Conservation (phyloP, 2,888 invertebrate genomes). For the Cremastinae sp. region DNA sequence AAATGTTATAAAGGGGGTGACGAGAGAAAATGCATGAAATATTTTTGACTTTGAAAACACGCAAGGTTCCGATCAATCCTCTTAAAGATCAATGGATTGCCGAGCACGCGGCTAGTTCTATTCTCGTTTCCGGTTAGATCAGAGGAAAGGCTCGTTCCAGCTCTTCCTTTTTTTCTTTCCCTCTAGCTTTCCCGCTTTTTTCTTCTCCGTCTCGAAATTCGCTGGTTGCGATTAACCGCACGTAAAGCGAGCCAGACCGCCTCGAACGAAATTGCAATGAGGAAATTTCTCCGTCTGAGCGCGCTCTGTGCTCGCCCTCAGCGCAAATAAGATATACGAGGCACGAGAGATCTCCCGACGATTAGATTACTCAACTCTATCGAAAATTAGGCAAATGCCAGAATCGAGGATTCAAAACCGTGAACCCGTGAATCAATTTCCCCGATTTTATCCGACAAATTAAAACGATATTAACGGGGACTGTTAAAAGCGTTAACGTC, state of each 20-base stretch:
- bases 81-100: slow-evolving; percentile 57
- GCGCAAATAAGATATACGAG: not conserved
- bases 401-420: no score
- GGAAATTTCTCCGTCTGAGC: not conserved
- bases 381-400: no score
- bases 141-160: slow-evolving; percentile 7
- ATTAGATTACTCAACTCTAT: no score
- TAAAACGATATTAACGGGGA: no score
- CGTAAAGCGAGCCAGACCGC: slow-evolving; percentile 56
- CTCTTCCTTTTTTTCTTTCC: slow-evolving; percentile 2
- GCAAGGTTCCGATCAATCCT: slow-evolving; percentile 73
- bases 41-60: slow-evolving; percentile 57
- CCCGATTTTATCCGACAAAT: no score
- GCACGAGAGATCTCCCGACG: no score
- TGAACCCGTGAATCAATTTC: no score
- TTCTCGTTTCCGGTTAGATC: slow-evolving; percentile 24
- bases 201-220: slow-evolving; percentile 54
- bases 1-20: no score
- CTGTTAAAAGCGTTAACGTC: no score
- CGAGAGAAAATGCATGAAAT: no score
- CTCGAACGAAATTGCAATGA: slow-evolving; percentile 2
- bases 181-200: slow-evolving; percentile 12
- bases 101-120: no score
- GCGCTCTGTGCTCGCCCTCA: not conserved
- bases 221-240: slow-evolving; percentile 63